These are phyloP conservation scores for Pristiophorus japonicus DNA, from an alignment of 2,113 vertebrate species.

Conservation along the genomic window DNA sequence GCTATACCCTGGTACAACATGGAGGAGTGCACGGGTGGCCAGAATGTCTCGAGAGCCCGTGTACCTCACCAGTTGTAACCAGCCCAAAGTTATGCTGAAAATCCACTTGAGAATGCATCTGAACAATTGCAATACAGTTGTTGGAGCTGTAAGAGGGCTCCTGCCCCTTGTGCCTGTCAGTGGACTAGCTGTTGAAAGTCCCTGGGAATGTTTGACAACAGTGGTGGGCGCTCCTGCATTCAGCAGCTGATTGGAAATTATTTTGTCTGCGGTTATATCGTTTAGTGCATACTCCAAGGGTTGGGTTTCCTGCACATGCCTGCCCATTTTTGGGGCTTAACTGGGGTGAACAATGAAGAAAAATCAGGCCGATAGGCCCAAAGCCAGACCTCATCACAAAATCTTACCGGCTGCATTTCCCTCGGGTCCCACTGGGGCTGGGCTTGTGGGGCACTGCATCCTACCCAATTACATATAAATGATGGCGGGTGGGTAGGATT, in stretches of 20 bases:
- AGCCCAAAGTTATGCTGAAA: not conserved
- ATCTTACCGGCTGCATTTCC: not conserved
- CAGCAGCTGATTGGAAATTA: not conserved
- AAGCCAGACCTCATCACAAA: not conserved
- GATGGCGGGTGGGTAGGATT: no score
- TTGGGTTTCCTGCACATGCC: not conserved
- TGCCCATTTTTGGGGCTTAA: not conserved
- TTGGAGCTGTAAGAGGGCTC: no score
- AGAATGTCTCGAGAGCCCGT: no score
- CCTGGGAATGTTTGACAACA: not conserved
- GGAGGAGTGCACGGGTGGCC: not conserved
- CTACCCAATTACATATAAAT: not conserved
- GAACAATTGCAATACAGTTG: not conserved
- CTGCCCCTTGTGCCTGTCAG: not conserved
- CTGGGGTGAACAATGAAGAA: not conserved
- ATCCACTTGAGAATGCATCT: not conserved
- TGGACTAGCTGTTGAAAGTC: not conserved
- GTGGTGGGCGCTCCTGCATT: not conserved
- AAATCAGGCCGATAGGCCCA: not conserved
- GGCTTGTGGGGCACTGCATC: not conserved
- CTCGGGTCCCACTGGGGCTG: no score
- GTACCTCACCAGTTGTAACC: not conserved
- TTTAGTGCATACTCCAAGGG: not conserved
- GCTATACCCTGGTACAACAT: not conserved
- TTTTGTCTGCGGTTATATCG: not conserved